Conservation (phyloP, 1,140 invertebrate species). For the Globodera ellingtonae region DNA sequence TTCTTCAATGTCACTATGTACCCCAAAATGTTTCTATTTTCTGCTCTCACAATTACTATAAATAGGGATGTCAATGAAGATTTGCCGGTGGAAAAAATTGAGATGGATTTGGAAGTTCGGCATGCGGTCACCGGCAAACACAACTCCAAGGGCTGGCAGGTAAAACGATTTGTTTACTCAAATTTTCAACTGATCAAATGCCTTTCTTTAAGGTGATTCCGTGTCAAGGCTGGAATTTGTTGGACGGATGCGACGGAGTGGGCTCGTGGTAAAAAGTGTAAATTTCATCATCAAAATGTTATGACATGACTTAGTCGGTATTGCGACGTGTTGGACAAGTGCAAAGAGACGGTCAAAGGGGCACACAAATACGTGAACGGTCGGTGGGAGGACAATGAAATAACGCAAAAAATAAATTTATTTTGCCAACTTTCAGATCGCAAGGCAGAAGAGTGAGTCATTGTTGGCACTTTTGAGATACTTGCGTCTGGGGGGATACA, state of each 20-base stretch:
- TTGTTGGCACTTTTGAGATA: too few relatives aligned
- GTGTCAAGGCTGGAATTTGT: conserved; percentile 65
- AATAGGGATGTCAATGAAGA: conserved; percentile 57
- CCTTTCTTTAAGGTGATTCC: conserved; percentile 52
- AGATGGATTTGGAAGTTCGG: conserved; percentile 65
- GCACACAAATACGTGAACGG: conserved; percentile 63
- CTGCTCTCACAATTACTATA: background rate
- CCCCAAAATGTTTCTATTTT: background rate
- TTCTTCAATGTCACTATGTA: conserved; percentile 66
- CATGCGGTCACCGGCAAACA: conserved; percentile 64
- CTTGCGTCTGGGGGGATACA: too few relatives aligned
- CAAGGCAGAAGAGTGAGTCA: conserved; percentile 47
- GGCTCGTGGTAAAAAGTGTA: conserved; percentile 55
- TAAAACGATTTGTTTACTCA: background rate
- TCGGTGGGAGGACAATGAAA: background rate
- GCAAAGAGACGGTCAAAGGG: conserved; percentile 63
- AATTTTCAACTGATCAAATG: background rate
- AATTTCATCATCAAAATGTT: conserved; percentile 32
- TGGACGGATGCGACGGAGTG: conserved; percentile 65
- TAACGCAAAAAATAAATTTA: too few relatives aligned
- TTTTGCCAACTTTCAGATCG: conserved; percentile 27
- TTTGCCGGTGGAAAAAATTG: conserved; percentile 63
- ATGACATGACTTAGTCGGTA: conserved; percentile 49
- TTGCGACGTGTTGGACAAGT: conserved; percentile 65
- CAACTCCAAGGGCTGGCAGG: conserved; percentile 63